Base-by-base conservation (phyloP, 2,888 invertebrate species). In the Amblyteles armatorius region DNA sequence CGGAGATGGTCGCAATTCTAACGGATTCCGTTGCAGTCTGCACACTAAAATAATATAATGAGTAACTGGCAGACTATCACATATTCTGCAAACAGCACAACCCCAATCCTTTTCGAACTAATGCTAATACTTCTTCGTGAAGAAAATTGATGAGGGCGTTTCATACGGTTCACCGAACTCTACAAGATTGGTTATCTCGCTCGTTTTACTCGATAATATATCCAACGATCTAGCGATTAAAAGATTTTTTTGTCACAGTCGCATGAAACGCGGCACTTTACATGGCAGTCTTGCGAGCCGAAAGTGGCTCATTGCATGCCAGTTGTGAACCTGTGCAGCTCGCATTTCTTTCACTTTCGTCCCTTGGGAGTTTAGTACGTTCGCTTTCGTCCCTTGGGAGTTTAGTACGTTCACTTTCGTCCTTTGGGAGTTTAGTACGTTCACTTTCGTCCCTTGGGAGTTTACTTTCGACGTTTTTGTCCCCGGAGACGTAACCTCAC, bases 11-110 rank as follows among this genome's bases (percentile, higher is more conserved):
- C 3, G 65, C 73, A 22, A 44, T 78, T 7, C 29, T 84, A 60
- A 55, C 60, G 5, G 29, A 72, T 19, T 78, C 84, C 22, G 67
- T 81, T 1, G 19, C 83, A 48, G 22, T 73, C 19, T 71, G 63
- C 2, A 80, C 83, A 33, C n/a, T 80, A 3, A 83, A 80, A 19
- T 69, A 84, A 57, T 84, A 84, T 29, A 29, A 29, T 9, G 52
- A 40, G 19, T 29, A 60, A 29, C 60, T 73, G 26, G 52, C 48
- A 72, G 11, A 33, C 13, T 79, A 65, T 73, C 36, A 36, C 19
- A 33, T 40, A 16, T 73, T 63, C 50, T 50, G 65, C 44, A 13
- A 1, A 4, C 6, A 29, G 36, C n/a, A 33, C 4, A 48, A 73
- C 7, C 4, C 57, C 16, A 40, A 82, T 50, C 33, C 57, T 3